Evolutionary conservation across 2,797 vertebrate genomes (phyloP).

Genomic region (Selene dorsalis): DNA sequence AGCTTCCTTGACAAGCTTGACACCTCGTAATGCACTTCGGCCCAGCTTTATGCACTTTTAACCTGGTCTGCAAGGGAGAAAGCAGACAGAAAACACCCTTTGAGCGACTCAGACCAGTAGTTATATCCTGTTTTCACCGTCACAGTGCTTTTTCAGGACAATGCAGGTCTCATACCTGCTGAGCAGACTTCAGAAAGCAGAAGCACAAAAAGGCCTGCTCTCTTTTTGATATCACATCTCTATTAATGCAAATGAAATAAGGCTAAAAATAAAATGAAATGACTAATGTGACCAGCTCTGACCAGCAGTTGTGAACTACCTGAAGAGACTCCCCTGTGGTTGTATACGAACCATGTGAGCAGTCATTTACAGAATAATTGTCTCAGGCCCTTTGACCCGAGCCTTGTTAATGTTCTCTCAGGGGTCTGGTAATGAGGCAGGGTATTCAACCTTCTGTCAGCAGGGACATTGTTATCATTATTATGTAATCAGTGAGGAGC

Average conservation of each 20-base stretch:
- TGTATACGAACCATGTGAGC: constrained; percentile 33
- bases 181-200: constrained; percentile 29
- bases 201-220: constrained; percentile 5
- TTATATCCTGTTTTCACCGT: constrained; percentile 1
- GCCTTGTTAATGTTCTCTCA: constrained; percentile 68
- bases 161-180: neutral
- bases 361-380: constrained; percentile 47
- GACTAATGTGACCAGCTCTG: neutral
- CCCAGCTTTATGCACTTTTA: constrained; percentile 24
- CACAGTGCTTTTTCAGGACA: neutral
- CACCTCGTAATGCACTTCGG: constrained; percentile 71
- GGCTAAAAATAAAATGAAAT: too few relatives aligned
- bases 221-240: neutral
- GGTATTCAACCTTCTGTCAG: constrained; percentile 52
- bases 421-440: constrained; percentile 63
- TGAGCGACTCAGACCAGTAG: neutral
- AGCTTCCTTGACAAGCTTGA: constrained; percentile 32
- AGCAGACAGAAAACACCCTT: neutral
- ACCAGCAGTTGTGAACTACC: constrained; percentile 9
- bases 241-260: neutral
- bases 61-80: constrained; percentile 8
- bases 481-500: constrained; percentile 39
- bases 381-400: constrained; percentile 49
- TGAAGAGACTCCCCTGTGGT: constrained; percentile 27
- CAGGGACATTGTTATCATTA: constrained; percentile 64